phyloP scores from a whole-genome alignment of 2,113 vertebrate species.

The Sinocyclocheilus anophthalmus region DNA sequence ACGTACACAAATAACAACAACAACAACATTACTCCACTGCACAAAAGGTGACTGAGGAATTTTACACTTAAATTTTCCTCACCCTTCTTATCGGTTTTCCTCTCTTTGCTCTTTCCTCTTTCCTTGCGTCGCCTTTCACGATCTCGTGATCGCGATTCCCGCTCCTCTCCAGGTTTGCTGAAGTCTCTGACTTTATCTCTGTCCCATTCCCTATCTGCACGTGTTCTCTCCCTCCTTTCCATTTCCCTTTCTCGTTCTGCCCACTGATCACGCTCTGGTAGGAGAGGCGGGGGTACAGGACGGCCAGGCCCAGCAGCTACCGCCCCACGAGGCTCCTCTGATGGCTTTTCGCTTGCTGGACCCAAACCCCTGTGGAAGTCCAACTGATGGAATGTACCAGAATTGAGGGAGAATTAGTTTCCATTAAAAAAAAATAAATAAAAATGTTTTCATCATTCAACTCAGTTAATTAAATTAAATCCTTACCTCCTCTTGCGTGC shows the following conservation, averaged over 20 bases:
- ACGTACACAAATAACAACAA: not conserved
- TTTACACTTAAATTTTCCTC: not conserved
- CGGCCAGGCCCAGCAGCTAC: constrained; percentile 49
- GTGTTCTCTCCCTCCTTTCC: constrained; percentile 84
- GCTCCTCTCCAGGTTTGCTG: constrained; percentile 65
- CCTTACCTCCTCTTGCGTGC: constrained; percentile 84
- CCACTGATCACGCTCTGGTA: constrained; percentile 74
- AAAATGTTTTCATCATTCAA: not conserved
- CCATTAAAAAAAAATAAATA: no score
- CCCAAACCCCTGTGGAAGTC: constrained; percentile 86
- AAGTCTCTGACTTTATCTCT: constrained; percentile 87
- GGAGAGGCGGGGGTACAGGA: constrained; percentile 57
- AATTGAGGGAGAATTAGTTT: not conserved
- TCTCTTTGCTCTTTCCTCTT: constrained; percentile 85
- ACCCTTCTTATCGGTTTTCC: constrained; percentile 88
- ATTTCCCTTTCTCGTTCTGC: constrained; percentile 83
- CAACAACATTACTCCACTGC: no score
- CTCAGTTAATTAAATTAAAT: not conserved
- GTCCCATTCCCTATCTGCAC: constrained; percentile 89
- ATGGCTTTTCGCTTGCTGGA: constrained; percentile 70
- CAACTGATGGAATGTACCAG: constrained; percentile 70
- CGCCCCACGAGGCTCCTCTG: constrained; percentile 62
- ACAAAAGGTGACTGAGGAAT: not conserved
- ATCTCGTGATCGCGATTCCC: constrained; percentile 80
- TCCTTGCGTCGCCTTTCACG: constrained; percentile 82